These are phyloP conservation scores for Helleia helle DNA, from an alignment of 2,888 invertebrate species.

Conservation along the genomic window DNA sequence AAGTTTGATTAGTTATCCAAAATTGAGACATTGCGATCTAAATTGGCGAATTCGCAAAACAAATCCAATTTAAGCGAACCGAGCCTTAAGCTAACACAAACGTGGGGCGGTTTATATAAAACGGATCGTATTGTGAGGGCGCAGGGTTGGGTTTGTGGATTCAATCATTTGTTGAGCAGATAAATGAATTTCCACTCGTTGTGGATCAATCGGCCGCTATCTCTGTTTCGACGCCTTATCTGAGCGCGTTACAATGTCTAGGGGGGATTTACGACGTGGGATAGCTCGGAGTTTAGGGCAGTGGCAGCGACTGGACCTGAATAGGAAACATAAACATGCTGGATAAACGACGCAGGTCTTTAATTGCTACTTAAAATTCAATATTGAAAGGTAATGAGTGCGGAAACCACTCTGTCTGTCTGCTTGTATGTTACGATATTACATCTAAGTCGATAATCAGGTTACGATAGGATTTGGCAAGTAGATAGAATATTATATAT, in stretches of 20 bases:
- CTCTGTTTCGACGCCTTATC: constrained; percentile 62
- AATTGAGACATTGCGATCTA: constrained; percentile 21
- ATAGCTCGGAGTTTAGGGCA: constrained; percentile 20
- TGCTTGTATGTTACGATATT: too few species aligned
- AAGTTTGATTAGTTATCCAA: constrained; percentile 19
- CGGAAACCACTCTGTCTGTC: too few species aligned
- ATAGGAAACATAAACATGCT: constrained; percentile 16
- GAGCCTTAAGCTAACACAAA: constrained; percentile 32
- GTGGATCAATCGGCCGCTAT: constrained; percentile 67
- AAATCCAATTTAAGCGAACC: constrained; percentile 30
- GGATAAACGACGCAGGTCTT: too few species aligned
- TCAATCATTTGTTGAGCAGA: constrained; percentile 31
- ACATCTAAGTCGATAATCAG: too few species aligned
- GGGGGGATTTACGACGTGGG: constrained; percentile 40
- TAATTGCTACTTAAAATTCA: too few species aligned
- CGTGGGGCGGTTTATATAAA: constrained; percentile 13
- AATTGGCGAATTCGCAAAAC: constrained; percentile 22
- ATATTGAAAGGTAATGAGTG: too few species aligned
- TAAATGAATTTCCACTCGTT: constrained; percentile 70
- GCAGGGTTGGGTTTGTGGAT: constrained; percentile 24
- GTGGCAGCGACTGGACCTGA: constrained; percentile 18
- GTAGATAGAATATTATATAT: too few species aligned
- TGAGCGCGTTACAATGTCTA: constrained; percentile 40
- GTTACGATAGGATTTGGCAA: too few species aligned
- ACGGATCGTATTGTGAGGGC: constrained; percentile 8